Percentiles rank a stretch among this genome's conserved stretches.
Conservation (phyloP, 2,113 vertebrate genomes). For the Chamaetylas fuelleborni region DNA sequence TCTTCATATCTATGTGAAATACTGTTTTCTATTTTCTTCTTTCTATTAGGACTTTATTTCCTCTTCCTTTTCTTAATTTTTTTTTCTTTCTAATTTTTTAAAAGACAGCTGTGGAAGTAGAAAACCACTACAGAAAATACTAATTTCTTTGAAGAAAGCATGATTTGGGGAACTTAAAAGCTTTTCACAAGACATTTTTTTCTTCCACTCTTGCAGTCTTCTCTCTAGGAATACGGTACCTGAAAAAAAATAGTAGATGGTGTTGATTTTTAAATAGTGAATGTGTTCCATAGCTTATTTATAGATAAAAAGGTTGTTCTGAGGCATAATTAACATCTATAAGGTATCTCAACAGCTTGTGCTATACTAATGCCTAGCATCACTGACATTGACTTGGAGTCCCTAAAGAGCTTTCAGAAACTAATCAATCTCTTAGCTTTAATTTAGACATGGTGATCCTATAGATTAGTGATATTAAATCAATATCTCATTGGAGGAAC, state of each 20-base stretch:
- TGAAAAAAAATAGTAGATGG: background rate
- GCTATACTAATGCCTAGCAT: background rate
- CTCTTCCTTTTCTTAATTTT: background rate
- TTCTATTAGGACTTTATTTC: background rate
- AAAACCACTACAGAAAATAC: background rate
- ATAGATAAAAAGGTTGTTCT: background rate
- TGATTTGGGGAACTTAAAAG: background rate
- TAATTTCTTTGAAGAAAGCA: background rate
- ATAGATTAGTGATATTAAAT: conserved; percentile 13
- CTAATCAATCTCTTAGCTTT: background rate
- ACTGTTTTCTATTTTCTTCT: background rate
- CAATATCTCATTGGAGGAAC: background rate
- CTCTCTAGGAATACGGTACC: background rate
- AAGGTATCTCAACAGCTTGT: background rate
- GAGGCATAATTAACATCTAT: background rate
- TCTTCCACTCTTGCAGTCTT: background rate
- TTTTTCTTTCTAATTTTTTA: background rate
- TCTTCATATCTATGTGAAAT: background rate
- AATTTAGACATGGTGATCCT: background rate
- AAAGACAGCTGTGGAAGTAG: background rate
- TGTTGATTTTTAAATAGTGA: background rate
- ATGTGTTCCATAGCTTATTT: background rate
- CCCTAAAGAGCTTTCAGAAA: background rate
- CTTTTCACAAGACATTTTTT: background rate
- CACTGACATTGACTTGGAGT: background rate